Base-by-base conservation (phyloP, 2,797 vertebrate species). In the Sitta carolinensis region DNA sequence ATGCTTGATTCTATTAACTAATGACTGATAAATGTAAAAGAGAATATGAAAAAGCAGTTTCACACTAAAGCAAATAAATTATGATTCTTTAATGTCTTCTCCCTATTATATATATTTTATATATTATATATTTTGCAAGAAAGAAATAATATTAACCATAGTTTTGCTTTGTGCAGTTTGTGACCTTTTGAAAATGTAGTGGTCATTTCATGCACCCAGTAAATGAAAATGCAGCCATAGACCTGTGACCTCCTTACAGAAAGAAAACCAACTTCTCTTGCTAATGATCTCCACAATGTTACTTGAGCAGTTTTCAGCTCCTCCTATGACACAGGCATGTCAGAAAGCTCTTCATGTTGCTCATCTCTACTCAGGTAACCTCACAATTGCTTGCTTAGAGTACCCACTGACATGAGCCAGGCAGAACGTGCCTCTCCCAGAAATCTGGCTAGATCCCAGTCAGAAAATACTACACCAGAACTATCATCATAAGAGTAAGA, bases 331-430 rank as follows among this genome's bases (percentile, higher is more conserved):
- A 17, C 3, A 66, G 8, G 20, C n/a, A 62, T 4, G 9, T 17
- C n/a, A 58, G 67, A 10, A 73, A 86, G 27, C 47, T 63, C 70
- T 59, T 81, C 27, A 36, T 1, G 2, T 3, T 27, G 26, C 17
- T 62, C 19, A 57, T 74, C 78, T 54, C 66, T 7, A 5, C 45
- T 36, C 54, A 22, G 16, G n/a, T 62, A 84, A 34, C 15, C 3
- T 22, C 27, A 38, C 1, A 0, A 47, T 5, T 61, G 61, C 38
- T 78, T 48, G n/a, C 29, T 80, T 26, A 52, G 32, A 34, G 32
- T 10, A 42, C 1, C 10, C 29, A 55, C 0, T 22, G 23, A 51
- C 30, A n/a, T 0, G 4, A 10, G 8, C 25, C 4, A 73, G 5
- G 45, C 15, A 68, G 47, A 58, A 69, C 1, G 0, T 9, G 30